phyloP scores from a whole-genome alignment of 2,113 vertebrate species.

The Colius striatus region DNA sequence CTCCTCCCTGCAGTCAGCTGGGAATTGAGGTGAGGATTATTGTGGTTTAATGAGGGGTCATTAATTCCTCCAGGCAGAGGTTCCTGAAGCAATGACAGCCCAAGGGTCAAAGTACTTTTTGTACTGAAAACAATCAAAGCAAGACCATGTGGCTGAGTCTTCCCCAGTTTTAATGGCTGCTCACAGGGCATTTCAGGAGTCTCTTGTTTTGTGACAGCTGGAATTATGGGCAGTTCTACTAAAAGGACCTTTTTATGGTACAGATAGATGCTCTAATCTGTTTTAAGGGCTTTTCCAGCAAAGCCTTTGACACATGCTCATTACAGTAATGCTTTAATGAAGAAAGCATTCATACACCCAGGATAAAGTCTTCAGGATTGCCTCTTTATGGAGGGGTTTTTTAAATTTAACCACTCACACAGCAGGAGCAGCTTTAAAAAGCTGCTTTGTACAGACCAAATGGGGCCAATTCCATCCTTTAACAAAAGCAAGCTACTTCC shows the following conservation, averaged over 20 bases:
- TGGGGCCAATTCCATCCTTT: background rate
- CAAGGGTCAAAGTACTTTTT: background rate
- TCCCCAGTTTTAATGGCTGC: background rate
- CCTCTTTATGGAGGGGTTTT: background rate
- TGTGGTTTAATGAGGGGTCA: conserved; percentile 18
- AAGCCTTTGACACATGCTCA: conserved; percentile 57
- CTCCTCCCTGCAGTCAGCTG: background rate
- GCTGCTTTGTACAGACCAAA: background rate
- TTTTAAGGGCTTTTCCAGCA: conserved; percentile 45
- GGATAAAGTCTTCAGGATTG: conserved; percentile 7
- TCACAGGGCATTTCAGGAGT: conserved; percentile 4
- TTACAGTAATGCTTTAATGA: conserved; percentile 27
- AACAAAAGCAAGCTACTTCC: background rate
- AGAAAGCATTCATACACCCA: conserved; percentile 16
- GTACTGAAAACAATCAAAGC: background rate
- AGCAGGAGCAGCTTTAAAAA: conserved; percentile 10
- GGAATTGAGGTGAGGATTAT: background rate
- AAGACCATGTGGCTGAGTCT: background rate
- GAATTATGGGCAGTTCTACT: conserved; percentile 6
- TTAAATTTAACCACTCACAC: background rate
- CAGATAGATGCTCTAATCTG: conserved; percentile 59
- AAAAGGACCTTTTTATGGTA: conserved; percentile 45
- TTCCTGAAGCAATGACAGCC: background rate
- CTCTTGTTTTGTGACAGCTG: conserved; percentile 18
- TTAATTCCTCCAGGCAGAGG: conserved; percentile 27